A percentile compares a stretch with the other conserved stretches of the same genome.
phyloP scores from a whole-genome alignment of 1,140 invertebrate genomes.

The Homalodisca vitripennis region DNA sequence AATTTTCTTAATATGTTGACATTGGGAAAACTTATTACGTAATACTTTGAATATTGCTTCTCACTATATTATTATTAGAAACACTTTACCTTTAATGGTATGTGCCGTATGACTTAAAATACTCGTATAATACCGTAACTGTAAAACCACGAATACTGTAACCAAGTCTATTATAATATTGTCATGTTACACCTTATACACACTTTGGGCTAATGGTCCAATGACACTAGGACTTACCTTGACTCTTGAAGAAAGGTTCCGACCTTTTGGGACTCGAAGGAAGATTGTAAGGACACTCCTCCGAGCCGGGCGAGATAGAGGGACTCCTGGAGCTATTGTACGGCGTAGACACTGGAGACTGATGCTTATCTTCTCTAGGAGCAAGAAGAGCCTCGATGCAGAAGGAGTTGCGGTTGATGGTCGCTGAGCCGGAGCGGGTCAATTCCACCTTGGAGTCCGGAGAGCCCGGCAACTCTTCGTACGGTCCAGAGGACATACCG shows the following conservation, averaged over 20 bases:
- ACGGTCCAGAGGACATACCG: not conserved
- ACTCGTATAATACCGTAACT: not conserved
- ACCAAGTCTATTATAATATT: too few species aligned
- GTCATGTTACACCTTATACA: too few species aligned
- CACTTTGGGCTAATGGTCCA: too few species aligned
- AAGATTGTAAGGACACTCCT: slow-evolving; percentile 43
- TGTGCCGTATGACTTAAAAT: not conserved
- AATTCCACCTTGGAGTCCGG: slow-evolving; percentile 1
- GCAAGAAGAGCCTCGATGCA: slow-evolving; percentile 66
- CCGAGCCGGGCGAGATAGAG: slow-evolving; percentile 50
- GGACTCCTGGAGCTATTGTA: slow-evolving; percentile 44
- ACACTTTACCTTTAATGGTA: not conserved
- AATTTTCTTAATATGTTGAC: too few species aligned
- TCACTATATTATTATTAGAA: too few species aligned
- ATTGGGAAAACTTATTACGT: too few species aligned
- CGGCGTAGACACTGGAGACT: slow-evolving; percentile 34
- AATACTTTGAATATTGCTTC: too few species aligned
- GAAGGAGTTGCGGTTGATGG: slow-evolving; percentile 53
- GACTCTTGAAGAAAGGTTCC: not conserved
- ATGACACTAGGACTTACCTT: not conserved
- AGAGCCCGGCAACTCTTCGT: slow-evolving; percentile 8
- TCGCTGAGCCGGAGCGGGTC: not conserved
- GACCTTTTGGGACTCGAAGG: slow-evolving; percentile 42
- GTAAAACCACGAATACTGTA: too few species aligned
- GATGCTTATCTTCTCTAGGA: slow-evolving; percentile 7